A percentile compares a stretch with the other conserved stretches of the same genome.
phyloP scores from a whole-genome alignment of 2,797 vertebrate species.

The Halcyon chelicuti region DNA sequence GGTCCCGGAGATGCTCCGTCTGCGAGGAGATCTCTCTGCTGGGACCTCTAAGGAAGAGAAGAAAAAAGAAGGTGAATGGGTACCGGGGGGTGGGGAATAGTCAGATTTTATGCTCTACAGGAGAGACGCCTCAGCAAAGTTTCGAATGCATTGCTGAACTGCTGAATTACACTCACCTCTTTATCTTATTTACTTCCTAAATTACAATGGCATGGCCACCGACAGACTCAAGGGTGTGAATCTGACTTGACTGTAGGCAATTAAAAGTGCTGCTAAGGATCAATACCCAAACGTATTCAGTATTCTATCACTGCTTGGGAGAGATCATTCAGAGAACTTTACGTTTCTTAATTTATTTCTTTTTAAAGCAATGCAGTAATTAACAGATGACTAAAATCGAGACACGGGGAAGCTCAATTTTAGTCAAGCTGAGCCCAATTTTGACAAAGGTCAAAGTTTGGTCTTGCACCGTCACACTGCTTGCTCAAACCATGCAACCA shows the following conservation, averaged over 20 bases:
- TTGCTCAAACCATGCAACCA: constrained; percentile 31
- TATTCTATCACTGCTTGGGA: background rate
- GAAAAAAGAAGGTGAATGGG: constrained; percentile 41
- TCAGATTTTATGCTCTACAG: background rate
- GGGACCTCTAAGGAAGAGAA: constrained; percentile 83
- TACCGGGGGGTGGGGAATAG: background rate
- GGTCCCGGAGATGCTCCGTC: constrained; percentile 94
- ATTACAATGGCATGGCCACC: background rate
- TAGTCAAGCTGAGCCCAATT: constrained; percentile 28
- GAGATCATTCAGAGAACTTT: background rate
- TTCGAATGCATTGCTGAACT: background rate
- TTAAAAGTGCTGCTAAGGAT: background rate
- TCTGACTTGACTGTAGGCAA: background rate
- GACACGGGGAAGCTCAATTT: background rate
- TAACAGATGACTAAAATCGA: constrained; percentile 37
- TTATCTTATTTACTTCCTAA: background rate
- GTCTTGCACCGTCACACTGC: constrained; percentile 18
- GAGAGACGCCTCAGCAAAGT: constrained; percentile 20
- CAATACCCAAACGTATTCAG: background rate
- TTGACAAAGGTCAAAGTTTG: constrained; percentile 73
- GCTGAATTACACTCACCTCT: background rate
- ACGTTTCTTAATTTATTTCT: background rate
- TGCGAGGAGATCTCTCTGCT: constrained; percentile 91
- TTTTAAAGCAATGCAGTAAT: constrained; percentile 15
- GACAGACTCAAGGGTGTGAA: background rate